Evolutionary conservation across 1,140 invertebrate species (phyloP).

Genomic region (Mactra quadrangularis): DNA sequence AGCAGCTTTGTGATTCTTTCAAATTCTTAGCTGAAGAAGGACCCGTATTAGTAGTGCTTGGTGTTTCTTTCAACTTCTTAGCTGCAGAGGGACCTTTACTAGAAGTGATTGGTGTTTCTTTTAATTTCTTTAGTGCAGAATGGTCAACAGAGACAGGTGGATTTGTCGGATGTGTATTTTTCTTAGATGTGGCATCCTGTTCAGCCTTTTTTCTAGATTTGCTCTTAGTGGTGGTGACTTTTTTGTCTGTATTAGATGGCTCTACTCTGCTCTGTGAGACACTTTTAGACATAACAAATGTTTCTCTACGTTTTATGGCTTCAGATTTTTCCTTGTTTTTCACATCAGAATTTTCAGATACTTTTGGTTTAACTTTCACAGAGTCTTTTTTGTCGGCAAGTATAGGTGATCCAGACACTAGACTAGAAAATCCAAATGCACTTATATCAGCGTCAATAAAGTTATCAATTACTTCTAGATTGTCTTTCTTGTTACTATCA

Average conservation of each 20-base stretch:
- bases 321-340: conserved; percentile 7
- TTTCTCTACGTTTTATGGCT: not conserved
- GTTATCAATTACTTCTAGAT: not conserved
- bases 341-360: not conserved
- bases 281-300: conserved; percentile 4
- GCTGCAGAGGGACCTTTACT: too few species aligned
- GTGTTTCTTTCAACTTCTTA: conserved; percentile 28
- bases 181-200: too few species aligned
- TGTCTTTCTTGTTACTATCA: not conserved
- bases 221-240: not conserved
- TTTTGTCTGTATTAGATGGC: conserved; percentile 3
- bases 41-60: not conserved
- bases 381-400: conserved; percentile 7
- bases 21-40: conserved; percentile 21
- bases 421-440: conserved; percentile 52
- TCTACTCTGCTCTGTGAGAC: not conserved
- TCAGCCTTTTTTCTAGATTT: not conserved
- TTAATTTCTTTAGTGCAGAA: too few species aligned
- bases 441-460: conserved; percentile 38
- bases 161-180: too few species aligned
- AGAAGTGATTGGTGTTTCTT: too few species aligned
- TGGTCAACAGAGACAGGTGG: too few species aligned
- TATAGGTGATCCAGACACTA: conserved; percentile 55
- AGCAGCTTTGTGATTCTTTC: not conserved
- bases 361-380: not conserved